phyloP scores from a whole-genome alignment of 2,888 invertebrate genomes.

The Machimus rusticus region DNA sequence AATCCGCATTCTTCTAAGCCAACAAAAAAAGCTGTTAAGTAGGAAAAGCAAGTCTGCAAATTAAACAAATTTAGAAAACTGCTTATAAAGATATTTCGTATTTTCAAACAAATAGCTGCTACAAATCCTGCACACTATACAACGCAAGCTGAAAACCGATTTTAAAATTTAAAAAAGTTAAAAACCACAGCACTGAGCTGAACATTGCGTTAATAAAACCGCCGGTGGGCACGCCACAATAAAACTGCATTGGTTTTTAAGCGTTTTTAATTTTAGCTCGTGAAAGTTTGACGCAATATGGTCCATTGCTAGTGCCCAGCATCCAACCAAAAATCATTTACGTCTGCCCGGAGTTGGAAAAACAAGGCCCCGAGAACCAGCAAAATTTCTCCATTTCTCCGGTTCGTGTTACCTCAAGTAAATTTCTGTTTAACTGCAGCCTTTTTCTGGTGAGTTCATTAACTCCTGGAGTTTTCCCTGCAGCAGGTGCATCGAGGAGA shows the following conservation, averaged over 20 bases:
- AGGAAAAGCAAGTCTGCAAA: too few relatives aligned
- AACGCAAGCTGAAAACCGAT: background rate
- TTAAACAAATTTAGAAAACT: too few relatives aligned
- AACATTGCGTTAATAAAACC: background rate
- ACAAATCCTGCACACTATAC: background rate
- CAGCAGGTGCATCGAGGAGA: background rate
- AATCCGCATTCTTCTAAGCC: too few relatives aligned
- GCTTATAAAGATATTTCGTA: too few relatives aligned
- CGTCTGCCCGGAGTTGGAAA: background rate
- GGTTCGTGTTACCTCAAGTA: background rate
- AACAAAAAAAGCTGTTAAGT: too few relatives aligned
- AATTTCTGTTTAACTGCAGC: background rate
- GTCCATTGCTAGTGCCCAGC: background rate
- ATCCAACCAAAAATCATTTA: background rate
- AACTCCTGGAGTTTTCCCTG: background rate
- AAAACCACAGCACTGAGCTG: background rate
- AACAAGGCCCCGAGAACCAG: background rate
- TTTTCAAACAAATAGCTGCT: background rate
- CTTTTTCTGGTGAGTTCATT: background rate
- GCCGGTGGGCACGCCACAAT: background rate
- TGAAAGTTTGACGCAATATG: background rate
- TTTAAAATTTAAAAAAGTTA: background rate
- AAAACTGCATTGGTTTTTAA: background rate
- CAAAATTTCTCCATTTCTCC: background rate
- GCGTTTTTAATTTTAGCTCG: background rate